Percentiles rank a stretch among this genome's conserved stretches.
These are phyloP conservation scores for Phalacrocorax brasilianus DNA, from an alignment of 2,113 vertebrate genomes.

Conservation along the genomic window DNA sequence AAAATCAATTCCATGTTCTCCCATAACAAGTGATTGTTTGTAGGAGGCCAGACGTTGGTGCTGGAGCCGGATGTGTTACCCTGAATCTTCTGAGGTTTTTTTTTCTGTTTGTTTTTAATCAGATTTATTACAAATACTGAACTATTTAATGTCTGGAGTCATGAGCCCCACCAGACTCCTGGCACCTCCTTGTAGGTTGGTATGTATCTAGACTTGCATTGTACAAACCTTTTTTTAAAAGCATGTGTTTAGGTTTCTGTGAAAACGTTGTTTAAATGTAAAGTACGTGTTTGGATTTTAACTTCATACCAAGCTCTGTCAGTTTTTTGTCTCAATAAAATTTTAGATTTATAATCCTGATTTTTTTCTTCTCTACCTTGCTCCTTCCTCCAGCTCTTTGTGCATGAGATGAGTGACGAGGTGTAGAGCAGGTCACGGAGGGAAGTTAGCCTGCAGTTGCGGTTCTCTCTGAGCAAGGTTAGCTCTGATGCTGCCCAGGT, in stretches of 20 bases:
- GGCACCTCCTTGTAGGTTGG: conserved; percentile 40
- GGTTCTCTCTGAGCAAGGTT: neutral
- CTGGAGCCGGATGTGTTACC: conserved; percentile 24
- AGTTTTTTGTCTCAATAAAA: conserved; percentile 80
- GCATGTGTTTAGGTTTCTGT: conserved; percentile 80
- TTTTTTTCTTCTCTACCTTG: conserved; percentile 3
- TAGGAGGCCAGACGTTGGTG: neutral
- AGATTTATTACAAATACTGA: conserved; percentile 39
- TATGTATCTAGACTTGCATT: conserved; percentile 52
- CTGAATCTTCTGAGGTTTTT: neutral
- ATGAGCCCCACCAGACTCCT: conserved; percentile 29
- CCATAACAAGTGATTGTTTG: neutral
- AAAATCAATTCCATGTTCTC: neutral
- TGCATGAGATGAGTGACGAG: neutral
- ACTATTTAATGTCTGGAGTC: conserved; percentile 52
- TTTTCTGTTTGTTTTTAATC: neutral
- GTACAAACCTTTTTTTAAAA: conserved; percentile 71
- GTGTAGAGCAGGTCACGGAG: neutral
- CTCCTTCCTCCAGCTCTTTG: conserved; percentile 2
- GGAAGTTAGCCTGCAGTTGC: neutral
- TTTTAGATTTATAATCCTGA: conserved; percentile 84
- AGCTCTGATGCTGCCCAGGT: neutral
- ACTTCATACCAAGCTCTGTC: conserved; percentile 74
- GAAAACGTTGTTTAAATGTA: conserved; percentile 77
- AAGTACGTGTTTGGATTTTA: conserved; percentile 72